Evolutionary conservation across 2,888 invertebrate species (phyloP).

Genomic region (Caenorhabditis panamensis): DNA sequence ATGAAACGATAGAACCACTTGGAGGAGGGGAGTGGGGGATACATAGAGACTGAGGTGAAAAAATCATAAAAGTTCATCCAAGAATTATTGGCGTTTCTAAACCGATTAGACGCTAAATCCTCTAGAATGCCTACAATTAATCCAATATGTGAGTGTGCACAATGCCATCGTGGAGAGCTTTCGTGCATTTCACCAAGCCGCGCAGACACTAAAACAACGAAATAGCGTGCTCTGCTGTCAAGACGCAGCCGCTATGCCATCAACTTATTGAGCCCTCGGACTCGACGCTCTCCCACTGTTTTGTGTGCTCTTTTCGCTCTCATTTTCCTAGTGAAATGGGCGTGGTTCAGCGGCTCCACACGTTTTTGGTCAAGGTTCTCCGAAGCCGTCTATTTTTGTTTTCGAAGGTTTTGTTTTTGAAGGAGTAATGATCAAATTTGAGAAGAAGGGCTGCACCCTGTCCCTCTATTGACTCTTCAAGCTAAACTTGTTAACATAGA

Average conservation of each 20-base stretch:
- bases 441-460: neutral
- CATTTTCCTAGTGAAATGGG: conserved; percentile 28
- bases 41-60: no score
- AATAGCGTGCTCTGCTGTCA: conserved; percentile 15
- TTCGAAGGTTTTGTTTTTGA: conserved; percentile 1
- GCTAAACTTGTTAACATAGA: no score
- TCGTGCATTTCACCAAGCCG: conserved; percentile 34
- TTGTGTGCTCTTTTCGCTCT: conserved; percentile 22
- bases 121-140: neutral
- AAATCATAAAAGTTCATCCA: no score
- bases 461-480: neutral
- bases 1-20: no score
- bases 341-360: conserved; percentile 22
- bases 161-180: conserved; percentile 21
- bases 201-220: conserved; percentile 35
- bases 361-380: conserved; percentile 23
- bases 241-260: conserved; percentile 43
- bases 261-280: conserved; percentile 50
- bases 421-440: neutral
- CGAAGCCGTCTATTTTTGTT: conserved; percentile 6
- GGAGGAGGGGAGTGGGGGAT: no score
- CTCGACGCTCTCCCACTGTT: conserved; percentile 17
- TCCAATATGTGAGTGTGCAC: conserved; percentile 8
- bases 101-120: no score
- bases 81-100: no score